These are phyloP conservation scores for Melanotaenia pygmaea DNA, from an alignment of 2,797 vertebrate species.

Conservation along the genomic window DNA sequence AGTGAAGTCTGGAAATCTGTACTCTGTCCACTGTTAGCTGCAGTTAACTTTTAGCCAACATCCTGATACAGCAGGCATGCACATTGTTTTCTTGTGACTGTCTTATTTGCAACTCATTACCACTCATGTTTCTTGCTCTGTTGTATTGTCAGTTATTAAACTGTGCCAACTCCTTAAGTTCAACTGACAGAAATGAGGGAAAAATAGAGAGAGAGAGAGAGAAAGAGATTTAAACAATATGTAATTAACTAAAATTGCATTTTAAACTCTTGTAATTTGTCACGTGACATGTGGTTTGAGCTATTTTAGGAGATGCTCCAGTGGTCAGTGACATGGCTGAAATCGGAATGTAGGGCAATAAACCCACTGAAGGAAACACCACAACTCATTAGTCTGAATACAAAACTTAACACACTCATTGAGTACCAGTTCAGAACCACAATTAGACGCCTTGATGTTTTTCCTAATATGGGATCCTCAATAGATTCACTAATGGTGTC, in stretches of 20 bases:
- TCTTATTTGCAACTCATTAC: neutral
- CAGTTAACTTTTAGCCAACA: neutral
- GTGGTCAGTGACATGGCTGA: conserved; percentile 73
- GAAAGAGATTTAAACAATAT: neutral
- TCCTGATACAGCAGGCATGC: neutral
- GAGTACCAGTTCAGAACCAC: conserved; percentile 67
- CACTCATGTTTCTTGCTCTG: neutral
- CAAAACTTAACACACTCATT: conserved; percentile 67
- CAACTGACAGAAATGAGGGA: too few relatives aligned
- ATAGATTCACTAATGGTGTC: conserved; percentile 73
- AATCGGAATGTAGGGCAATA: conserved; percentile 76
- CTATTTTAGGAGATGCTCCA: conserved; percentile 67
- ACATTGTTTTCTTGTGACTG: neutral
- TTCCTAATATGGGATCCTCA: conserved; percentile 71
- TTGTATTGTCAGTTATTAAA: neutral
- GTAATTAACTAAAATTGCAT: conserved; percentile 15
- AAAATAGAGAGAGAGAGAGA: neutral
- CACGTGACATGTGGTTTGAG: conserved; percentile 51
- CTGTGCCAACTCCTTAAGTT: neutral
- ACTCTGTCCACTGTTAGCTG: neutral
- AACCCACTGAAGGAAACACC: conserved; percentile 69
- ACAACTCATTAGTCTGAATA: conserved; percentile 73
- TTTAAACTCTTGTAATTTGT: conserved; percentile 42
- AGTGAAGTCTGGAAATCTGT: neutral
- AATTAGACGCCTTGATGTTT: conserved; percentile 76